Percentiles rank a stretch among this genome's conserved stretches.
Conservation (phyloP, 2,113 vertebrate species). For the Polyodon spathula region DNA sequence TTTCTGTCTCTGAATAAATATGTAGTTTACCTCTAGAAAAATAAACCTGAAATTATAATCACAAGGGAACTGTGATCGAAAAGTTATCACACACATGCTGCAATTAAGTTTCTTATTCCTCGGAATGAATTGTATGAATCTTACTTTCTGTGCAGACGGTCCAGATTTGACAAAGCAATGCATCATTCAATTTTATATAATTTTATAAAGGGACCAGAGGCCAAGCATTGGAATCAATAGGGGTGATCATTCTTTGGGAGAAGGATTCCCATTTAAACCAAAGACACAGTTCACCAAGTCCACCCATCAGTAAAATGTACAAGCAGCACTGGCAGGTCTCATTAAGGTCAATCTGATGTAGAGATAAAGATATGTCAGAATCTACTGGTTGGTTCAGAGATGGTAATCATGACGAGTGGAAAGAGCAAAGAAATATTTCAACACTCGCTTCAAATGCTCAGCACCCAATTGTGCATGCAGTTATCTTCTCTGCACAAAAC, state of each 20-base stretch:
- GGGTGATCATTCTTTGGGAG: slow-evolving; percentile 8
- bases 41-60: not conserved
- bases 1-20: not conserved
- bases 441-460: too few species aligned
- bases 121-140: not conserved
- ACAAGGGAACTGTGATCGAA: not conserved
- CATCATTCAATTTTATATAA: slow-evolving; percentile 7
- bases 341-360: too few species aligned
- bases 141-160: slow-evolving; percentile 2
- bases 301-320: too few species aligned
- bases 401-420: too few species aligned
- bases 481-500: too few species aligned
- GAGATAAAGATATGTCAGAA: too few species aligned
- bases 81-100: not conserved
- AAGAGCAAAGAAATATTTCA: too few species aligned
- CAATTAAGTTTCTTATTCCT: not conserved
- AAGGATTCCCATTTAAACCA: not conserved
- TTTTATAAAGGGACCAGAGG: slow-evolving; percentile 5
- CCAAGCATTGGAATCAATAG: not conserved
- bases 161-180: slow-evolving; percentile 1
- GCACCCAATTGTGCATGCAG: too few species aligned
- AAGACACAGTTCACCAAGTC: too few species aligned
- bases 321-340: too few species aligned
- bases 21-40: not conserved
- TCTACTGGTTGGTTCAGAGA: too few species aligned